Conservation (phyloP, 1,140 invertebrate genomes). For the Drosophila lini region DNA sequence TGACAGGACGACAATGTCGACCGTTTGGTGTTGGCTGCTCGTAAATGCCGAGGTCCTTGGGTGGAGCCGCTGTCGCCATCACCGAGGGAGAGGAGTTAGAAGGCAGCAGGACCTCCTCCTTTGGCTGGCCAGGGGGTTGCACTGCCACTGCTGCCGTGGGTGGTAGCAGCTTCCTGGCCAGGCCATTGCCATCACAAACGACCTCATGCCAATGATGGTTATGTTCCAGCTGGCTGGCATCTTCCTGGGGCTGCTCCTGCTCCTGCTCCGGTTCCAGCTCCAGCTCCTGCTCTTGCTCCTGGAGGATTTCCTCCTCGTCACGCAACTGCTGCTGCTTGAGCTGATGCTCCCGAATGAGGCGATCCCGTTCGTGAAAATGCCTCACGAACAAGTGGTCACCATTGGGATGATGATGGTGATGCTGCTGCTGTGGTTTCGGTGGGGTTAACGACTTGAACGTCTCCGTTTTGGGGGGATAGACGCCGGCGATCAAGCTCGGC, state of each 20-base stretch:
- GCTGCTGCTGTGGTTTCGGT: conserved; percentile 56
- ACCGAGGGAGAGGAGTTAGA: not conserved
- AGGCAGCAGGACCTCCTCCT: conserved; percentile 13
- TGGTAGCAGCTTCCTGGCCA: conserved; percentile 40
- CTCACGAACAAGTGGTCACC: conserved; percentile 77
- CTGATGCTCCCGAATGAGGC: conserved; percentile 82
- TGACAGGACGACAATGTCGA: conserved; percentile 45
- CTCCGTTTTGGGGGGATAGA: conserved; percentile 51
- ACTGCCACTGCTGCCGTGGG: not conserved
- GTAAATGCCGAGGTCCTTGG: conserved; percentile 69
- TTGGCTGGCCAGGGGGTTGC: not conserved
- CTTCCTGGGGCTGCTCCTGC: conserved; percentile 30
- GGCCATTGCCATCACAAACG: conserved; percentile 71
- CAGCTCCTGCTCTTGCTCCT: conserved; percentile 37
- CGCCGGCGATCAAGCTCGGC: conserved; percentile 28
- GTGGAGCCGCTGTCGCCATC: not conserved
- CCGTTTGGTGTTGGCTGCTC: conserved; percentile 51
- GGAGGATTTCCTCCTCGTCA: conserved; percentile 55
- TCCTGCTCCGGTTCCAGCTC: conserved; percentile 7
- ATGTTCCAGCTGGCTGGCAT: conserved; percentile 54
- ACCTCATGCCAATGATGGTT: conserved; percentile 80
- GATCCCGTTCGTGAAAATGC: conserved; percentile 83
- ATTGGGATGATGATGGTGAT: conserved; percentile 47
- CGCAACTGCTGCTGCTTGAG: conserved; percentile 77
- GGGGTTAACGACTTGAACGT: conserved; percentile 76